phyloP scores from a whole-genome alignment of 2,113 vertebrate genomes.

The Spermophilus dauricus region DNA sequence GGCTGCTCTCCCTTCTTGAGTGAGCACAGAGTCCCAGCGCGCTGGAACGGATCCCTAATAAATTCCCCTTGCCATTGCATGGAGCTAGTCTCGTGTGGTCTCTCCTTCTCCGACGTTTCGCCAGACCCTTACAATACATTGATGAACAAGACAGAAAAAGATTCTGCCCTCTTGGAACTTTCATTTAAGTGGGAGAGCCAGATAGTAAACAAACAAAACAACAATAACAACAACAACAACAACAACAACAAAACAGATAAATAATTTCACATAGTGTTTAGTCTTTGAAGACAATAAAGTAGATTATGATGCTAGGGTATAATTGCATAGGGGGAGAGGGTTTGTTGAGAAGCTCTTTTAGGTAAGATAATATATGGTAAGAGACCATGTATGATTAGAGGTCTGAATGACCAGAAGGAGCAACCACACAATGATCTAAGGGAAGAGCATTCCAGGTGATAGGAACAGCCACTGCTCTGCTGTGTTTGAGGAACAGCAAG shows the following conservation, averaged over 20 bases:
- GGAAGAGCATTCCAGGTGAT: not conserved
- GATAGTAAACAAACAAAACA: not conserved
- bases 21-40: too few relatives aligned
- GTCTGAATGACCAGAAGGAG: not conserved
- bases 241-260: not conserved
- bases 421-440: not conserved
- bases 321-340: not conserved
- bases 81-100: too few relatives aligned
- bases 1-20: too few relatives aligned
- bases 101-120: too few relatives aligned
- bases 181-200: not conserved
- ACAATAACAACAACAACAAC: too few relatives aligned
- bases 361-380: too few relatives aligned
- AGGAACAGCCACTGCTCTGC: not conserved
- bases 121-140: not conserved
- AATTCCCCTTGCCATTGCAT: too few relatives aligned
- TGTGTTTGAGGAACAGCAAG: not conserved
- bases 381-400: not conserved
- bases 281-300: conserved; percentile 15
- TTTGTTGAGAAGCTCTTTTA: not conserved
- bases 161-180: not conserved
- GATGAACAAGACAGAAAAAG: not conserved
- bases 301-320: not conserved
- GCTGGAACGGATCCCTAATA: too few relatives aligned
- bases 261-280: not conserved